These are phyloP conservation scores for Lordiphosa andalusiaca DNA, from an alignment of 2,888 invertebrate species.

Conservation along the genomic window DNA sequence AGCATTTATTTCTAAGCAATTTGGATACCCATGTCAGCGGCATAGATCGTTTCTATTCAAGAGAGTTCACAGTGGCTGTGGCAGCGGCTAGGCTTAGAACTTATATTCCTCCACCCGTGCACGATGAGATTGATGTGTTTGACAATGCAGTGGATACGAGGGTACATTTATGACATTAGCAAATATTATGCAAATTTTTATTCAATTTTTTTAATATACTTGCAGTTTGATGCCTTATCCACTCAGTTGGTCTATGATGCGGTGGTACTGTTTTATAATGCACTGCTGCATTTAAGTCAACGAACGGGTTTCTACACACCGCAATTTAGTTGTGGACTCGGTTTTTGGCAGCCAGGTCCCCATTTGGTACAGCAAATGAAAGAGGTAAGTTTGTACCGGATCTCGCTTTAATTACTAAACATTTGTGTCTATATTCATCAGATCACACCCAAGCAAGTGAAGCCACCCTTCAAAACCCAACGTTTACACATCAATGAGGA, in stretches of 20 bases:
- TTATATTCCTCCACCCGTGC: slow-evolving; percentile 63
- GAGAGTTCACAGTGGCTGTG: slow-evolving; percentile 54
- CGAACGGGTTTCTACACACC: slow-evolving; percentile 54
- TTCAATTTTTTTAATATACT: not conserved
- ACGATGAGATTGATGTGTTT: slow-evolving; percentile 70
- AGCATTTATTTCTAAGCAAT: slow-evolving; percentile 81
- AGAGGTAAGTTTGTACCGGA: slow-evolving; percentile 79
- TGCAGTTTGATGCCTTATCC: slow-evolving; percentile 49
- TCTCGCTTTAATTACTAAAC: not conserved
- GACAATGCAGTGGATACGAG: slow-evolving; percentile 40
- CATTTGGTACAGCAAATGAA: slow-evolving; percentile 85
- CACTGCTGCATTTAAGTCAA: slow-evolving; percentile 82
- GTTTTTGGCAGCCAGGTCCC: slow-evolving; percentile 82
- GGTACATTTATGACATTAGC: slow-evolving; percentile 22
- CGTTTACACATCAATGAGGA: slow-evolving; percentile 79
- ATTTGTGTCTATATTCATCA: slow-evolving; percentile 21
- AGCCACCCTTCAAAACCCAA: slow-evolving; percentile 83
- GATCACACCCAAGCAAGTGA: slow-evolving; percentile 84
- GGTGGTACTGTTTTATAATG: slow-evolving; percentile 93
- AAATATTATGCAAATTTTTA: not conserved
- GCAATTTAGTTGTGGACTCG: slow-evolving; percentile 57
- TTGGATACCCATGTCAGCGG: slow-evolving; percentile 79
- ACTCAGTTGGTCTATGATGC: slow-evolving; percentile 91
- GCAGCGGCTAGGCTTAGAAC: slow-evolving; percentile 61
- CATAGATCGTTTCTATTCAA: slow-evolving; percentile 63